Conservation (phyloP, 2,888 invertebrate species). For the Drosophila testacea region DNA sequence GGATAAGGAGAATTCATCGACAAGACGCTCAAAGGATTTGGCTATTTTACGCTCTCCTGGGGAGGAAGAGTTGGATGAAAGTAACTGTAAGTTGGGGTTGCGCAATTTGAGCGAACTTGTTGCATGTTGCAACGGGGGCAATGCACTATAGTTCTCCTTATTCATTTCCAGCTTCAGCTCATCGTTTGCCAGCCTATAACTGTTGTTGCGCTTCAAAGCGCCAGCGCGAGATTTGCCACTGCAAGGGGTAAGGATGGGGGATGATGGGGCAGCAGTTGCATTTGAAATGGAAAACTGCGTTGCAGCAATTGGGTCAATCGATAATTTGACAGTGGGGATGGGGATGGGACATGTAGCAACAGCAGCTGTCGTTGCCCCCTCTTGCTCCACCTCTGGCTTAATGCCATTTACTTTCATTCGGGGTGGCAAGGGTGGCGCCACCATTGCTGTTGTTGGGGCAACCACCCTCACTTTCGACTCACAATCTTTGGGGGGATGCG, state of each 20-base stretch:
- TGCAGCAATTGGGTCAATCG: slow-evolving; percentile 82
- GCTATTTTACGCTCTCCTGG: slow-evolving; percentile 87
- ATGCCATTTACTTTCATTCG: slow-evolving; percentile 73
- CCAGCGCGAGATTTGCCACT: slow-evolving; percentile 54
- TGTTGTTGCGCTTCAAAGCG: slow-evolving; percentile 91
- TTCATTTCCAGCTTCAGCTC: slow-evolving; percentile 86
- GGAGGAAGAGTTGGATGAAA: slow-evolving; percentile 2
- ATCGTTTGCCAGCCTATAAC: slow-evolving; percentile 92
- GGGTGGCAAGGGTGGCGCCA: slow-evolving; percentile 71
- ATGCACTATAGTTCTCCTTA: slow-evolving; percentile 76
- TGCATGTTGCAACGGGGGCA: slow-evolving; percentile 71
- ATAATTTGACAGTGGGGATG: slow-evolving; percentile 46
- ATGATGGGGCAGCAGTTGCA: slow-evolving; percentile 41
- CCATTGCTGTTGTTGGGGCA: slow-evolving; percentile 14
- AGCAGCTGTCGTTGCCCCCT: slow-evolving; percentile 10
- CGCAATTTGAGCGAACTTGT: slow-evolving; percentile 71
- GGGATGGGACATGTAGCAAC: not conserved
- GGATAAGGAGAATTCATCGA: slow-evolving; percentile 85
- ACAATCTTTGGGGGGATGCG: slow-evolving; percentile 63
- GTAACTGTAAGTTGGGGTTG: slow-evolving; percentile 50
- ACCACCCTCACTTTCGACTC: slow-evolving; percentile 66
- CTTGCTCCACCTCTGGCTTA: not conserved
- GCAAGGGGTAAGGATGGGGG: not conserved
- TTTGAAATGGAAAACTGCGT: slow-evolving; percentile 73
- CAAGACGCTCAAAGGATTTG: slow-evolving; percentile 86